Evolutionary conservation across 1,140 invertebrate genomes (phyloP).

Genomic region (Aphidius ervi): DNA sequence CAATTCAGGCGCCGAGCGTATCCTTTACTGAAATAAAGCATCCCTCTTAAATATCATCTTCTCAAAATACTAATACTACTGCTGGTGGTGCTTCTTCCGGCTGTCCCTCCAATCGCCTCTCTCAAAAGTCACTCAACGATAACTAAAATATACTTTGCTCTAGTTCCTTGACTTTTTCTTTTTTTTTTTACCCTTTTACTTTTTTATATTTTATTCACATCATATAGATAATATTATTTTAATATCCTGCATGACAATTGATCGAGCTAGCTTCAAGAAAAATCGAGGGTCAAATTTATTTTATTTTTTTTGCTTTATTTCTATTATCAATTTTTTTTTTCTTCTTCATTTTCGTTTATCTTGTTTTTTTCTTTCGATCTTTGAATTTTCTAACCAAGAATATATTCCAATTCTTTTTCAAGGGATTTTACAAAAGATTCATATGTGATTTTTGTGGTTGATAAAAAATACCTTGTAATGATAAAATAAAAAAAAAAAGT

Average conservation of each 20-base stretch:
- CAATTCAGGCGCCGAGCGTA: neutral
- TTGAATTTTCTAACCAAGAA: neutral
- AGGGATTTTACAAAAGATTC: constrained; percentile 30
- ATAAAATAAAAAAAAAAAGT: constrained; percentile 15
- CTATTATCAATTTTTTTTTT: constrained; percentile 2
- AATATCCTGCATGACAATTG: too few species aligned
- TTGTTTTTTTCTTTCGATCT: neutral
- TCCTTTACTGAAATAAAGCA: constrained; percentile 1
- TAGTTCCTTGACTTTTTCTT: too few species aligned
- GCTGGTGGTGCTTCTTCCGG: too few species aligned
- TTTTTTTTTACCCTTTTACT: too few species aligned
- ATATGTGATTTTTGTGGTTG: constrained; percentile 24
- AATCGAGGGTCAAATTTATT: too few species aligned
- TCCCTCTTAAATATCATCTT: neutral
- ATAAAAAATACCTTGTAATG: constrained; percentile 31
- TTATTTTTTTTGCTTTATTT: neutral
- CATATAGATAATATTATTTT: too few species aligned
- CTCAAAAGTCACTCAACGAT: too few species aligned
- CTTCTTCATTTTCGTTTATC: neutral
- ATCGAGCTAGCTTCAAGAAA: too few species aligned
- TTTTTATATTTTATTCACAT: too few species aligned
- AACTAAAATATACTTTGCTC: too few species aligned
- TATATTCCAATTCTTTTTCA: constrained; percentile 15
- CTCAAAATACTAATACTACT: too few species aligned
- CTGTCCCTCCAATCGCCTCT: too few species aligned